Percentiles rank a stretch among this genome's conserved stretches.
phyloP scores from a whole-genome alignment of 2,113 vertebrate genomes.

The Hipposideros armiger region DNA sequence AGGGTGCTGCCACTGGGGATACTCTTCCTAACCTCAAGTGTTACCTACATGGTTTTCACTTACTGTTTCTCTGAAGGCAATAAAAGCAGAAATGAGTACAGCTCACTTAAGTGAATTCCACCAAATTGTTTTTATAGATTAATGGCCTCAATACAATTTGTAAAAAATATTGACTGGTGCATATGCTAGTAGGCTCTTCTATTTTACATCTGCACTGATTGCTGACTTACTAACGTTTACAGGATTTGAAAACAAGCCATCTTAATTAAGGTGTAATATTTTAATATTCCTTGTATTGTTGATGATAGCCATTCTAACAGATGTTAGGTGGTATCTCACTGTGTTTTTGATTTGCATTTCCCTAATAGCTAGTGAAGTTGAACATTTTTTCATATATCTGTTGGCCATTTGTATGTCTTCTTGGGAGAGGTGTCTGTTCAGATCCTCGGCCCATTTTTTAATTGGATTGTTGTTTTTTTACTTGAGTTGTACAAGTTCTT shows the following conservation, averaged over 20 bases:
- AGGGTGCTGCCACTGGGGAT: neutral
- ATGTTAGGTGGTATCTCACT: too few species aligned
- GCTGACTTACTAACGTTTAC: neutral
- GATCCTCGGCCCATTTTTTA: too few species aligned
- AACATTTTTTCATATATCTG: too few species aligned
- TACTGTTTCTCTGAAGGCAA: neutral
- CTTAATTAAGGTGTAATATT: neutral
- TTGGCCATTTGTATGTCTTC: too few species aligned
- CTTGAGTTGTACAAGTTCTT: too few species aligned
- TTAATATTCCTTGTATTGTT: neutral
- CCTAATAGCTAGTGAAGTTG: too few species aligned
- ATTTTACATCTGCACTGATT: neutral
- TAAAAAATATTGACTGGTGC: neutral
- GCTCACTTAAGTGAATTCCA: neutral
- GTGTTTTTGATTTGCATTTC: too few species aligned
- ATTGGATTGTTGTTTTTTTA: too few species aligned
- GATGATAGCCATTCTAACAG: too few species aligned
- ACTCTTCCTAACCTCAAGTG: neutral
- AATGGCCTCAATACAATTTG: neutral
- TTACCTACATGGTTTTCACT: neutral
- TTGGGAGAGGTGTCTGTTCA: too few species aligned
- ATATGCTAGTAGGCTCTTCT: neutral
- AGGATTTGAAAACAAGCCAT: neutral
- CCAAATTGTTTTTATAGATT: neutral
- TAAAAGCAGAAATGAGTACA: constrained; percentile 6